phyloP scores from a whole-genome alignment of 1,140 invertebrate species.

The Cydia fagiglandana region DNA sequence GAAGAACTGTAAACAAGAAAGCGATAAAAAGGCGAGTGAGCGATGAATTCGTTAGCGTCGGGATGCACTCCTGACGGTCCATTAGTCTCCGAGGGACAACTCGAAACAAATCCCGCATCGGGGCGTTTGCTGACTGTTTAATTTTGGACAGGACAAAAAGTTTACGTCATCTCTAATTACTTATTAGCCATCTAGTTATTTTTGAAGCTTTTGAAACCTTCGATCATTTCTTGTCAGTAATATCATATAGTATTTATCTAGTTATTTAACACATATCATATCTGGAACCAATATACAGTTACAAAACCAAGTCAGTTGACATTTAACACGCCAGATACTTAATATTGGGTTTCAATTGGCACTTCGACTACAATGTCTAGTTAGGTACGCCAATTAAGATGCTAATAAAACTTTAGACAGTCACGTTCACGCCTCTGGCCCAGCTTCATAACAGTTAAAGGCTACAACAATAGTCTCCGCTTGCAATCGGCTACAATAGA shows the following conservation, averaged over 20 bases:
- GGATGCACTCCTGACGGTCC: constrained; percentile 39
- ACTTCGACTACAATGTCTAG: not conserved
- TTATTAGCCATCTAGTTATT: not conserved
- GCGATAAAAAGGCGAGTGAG: constrained; percentile 40
- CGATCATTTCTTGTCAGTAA: no score
- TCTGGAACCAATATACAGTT: not conserved
- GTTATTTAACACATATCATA: not conserved
- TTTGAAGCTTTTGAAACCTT: no score
- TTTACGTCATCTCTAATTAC: not conserved
- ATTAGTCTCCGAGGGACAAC: constrained; percentile 28
- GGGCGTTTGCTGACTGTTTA: constrained; percentile 1
- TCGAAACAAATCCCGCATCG: constrained; percentile 8
- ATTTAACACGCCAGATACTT: not conserved
- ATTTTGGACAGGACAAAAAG: constrained; percentile 9
- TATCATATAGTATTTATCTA: not conserved
- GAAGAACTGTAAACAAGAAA: constrained; percentile 3
- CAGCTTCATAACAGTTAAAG: constrained; percentile 18
- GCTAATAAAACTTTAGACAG: constrained; percentile 1
- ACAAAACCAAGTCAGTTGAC: not conserved
- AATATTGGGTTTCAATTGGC: constrained; percentile 4
- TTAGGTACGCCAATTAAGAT: constrained; percentile 8
- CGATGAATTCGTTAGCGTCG: constrained; percentile 53
- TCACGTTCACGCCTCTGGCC: constrained; percentile 12
- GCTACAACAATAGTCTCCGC: not conserved
- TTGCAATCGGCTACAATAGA: not conserved